Conservation (phyloP, 2,113 vertebrate species). For the Tachysurus fulvidraco region DNA sequence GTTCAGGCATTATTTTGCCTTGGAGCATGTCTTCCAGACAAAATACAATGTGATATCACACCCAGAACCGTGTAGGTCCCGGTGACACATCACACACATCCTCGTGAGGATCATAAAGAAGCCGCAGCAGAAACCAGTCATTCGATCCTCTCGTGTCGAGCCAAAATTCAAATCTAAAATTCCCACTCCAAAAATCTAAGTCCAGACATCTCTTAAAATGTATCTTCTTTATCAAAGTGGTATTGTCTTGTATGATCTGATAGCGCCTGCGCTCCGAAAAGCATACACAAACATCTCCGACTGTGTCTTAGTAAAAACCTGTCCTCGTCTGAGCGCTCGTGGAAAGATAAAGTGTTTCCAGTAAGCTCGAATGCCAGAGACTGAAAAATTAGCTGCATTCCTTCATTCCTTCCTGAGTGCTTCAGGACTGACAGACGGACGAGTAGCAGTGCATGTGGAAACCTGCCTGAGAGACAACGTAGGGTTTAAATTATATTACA, state of each 20-base stretch:
- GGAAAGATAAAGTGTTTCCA: slow-evolving; percentile 22
- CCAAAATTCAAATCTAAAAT: slow-evolving; percentile 7
- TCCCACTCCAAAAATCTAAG: not conserved
- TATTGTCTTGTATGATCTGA: slow-evolving; percentile 27
- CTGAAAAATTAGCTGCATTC: not conserved
- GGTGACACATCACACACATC: not conserved
- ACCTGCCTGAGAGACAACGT: slow-evolving; percentile 63
- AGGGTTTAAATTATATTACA: not conserved
- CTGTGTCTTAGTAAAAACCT: not conserved
- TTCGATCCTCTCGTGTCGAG: not conserved
- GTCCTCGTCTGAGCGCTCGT: not conserved
- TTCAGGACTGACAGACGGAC: slow-evolving; percentile 32
- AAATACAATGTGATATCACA: not conserved
- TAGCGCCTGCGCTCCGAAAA: not conserved
- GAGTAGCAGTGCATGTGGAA: slow-evolving; percentile 60
- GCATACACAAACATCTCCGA: not conserved
- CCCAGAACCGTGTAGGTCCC: not conserved
- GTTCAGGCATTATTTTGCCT: not conserved
- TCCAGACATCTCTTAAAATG: slow-evolving; percentile 25
- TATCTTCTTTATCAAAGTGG: slow-evolving; percentile 29
- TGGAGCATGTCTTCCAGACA: not conserved
- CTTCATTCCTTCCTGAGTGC: slow-evolving; percentile 57
- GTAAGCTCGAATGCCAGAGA: slow-evolving; percentile 5
- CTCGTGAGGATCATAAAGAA: not conserved
- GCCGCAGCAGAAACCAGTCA: not conserved